Base-by-base conservation (phyloP, 1,140 invertebrate species). In the Drosophila albomicans region DNA sequence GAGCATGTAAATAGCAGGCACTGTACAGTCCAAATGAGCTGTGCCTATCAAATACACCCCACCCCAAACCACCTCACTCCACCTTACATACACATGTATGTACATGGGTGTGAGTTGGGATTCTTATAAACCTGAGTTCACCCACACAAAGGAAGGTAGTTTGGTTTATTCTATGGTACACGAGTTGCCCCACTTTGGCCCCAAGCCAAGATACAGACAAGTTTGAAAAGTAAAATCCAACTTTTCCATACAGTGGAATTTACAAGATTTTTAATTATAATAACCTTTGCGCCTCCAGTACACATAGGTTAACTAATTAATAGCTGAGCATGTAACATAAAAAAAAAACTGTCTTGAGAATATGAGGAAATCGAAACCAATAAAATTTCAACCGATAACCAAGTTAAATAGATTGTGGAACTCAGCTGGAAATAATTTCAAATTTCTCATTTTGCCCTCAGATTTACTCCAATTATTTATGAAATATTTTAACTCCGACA, bases 91-190 rank as follows among this genome's bases (percentile, higher is more conserved):
- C 35, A 45, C 45, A 25, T 25, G 43, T 38, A 38, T 10, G 7
- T 38, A 41, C 38, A 41, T 11, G 10, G 11, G 11, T 41, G 10
- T 32, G 32, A 32, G 35, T 3, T 38, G 35, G 35, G 35, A 3
- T 38, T 38, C 35, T 38, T 38, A 38, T 10, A 38, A 38, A 3
- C 58, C 58, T 57, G 20, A 71, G 52, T 52, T 32, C 25, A 56
- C 66, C 62, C 57, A 49, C 68, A 81, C 66, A 64, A 45, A 28
- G 48, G 28, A 11, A 13, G 58, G 43, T 58, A 71, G 52, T 61
- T 65, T 43, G 16, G 63, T 67, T 84, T 80, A 65, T 66, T 80
- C 35, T 11, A 10, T 10, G 3, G 35, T 73, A 79, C 79, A 86
- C 43, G 57, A 63, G 49, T 62, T 68, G 57, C 38, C 35, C 38